Evolutionary conservation across 2,888 invertebrate genomes (phyloP).

Genomic region (Netelia virgata): DNA sequence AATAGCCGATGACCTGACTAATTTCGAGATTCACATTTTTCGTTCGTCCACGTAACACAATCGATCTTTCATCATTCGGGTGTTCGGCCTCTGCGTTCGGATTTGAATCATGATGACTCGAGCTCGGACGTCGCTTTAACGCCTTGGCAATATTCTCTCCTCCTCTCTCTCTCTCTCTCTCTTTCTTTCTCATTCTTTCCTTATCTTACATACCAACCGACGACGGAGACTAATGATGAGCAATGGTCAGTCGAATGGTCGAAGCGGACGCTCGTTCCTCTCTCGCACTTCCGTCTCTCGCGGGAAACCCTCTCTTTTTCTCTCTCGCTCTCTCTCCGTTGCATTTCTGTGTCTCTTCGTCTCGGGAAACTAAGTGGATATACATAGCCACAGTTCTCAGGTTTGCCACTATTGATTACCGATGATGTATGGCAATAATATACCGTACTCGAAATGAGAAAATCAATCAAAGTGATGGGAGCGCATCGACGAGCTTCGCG

Average conservation of each 20-base stretch:
- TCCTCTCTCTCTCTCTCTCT: conserved; percentile 20
- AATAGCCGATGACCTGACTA: conserved; percentile 67
- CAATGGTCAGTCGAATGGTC: conserved; percentile 69
- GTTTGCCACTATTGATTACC: conserved; percentile 71
- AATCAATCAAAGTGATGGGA: conserved; percentile 66
- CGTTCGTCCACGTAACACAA: conserved; percentile 57
- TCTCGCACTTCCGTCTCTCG: conserved; percentile 56
- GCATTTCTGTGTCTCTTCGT: conserved; percentile 34
- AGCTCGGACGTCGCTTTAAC: conserved; percentile 66
- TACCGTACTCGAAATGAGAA: conserved; percentile 66
- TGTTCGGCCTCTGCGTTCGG: conserved; percentile 36
- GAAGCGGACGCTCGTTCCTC: conserved; percentile 41
- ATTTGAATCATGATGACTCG: conserved; percentile 64
- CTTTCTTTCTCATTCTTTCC: conserved; percentile 28
- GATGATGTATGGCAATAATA: conserved; percentile 71
- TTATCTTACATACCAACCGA: conserved; percentile 32
- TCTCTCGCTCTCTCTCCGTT: conserved; percentile 7
- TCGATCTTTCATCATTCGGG: conserved; percentile 67
- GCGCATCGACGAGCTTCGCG: conserved; percentile 21
- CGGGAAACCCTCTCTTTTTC: not conserved
- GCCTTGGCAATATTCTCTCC: conserved; percentile 61
- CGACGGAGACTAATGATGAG: conserved; percentile 71
- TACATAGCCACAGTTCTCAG: conserved; percentile 65
- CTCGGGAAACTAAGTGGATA: conserved; percentile 63
- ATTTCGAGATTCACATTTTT: conserved; percentile 67